These are phyloP conservation scores for Chloroclystis v-ata DNA, from an alignment of 2,888 invertebrate genomes.

Conservation along the genomic window DNA sequence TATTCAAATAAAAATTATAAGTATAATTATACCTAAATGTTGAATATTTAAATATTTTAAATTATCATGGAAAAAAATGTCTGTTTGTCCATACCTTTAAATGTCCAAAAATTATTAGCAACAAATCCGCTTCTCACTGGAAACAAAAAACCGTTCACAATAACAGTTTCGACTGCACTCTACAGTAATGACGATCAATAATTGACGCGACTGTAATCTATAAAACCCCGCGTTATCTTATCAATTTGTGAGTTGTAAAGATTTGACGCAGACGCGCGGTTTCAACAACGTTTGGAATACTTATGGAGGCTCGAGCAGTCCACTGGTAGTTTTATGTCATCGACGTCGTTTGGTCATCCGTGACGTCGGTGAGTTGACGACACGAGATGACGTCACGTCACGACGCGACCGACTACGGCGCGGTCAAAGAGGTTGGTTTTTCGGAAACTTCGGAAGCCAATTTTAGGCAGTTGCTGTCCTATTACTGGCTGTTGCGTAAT, in stretches of 20 bases:
- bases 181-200: conserved; percentile 17
- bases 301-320: conserved; percentile 49
- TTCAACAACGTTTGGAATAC: conserved; percentile 44
- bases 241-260: conserved; percentile 56
- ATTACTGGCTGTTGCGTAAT: conserved; percentile 17
- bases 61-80: background rate
- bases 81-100: conserved; percentile 15
- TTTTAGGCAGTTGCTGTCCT: conserved; percentile 5
- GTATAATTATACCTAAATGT: too few relatives aligned
- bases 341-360: conserved; percentile 27
- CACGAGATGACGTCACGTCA: conserved; percentile 26
- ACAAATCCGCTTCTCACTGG: conserved; percentile 19
- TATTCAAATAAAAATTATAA: too few relatives aligned
- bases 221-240: conserved; percentile 47
- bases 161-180: conserved; percentile 18
- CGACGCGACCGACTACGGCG: background rate
- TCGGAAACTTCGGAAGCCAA: conserved; percentile 16
- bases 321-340: conserved; percentile 38
- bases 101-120: conserved; percentile 14
- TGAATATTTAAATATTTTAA: too few relatives aligned
- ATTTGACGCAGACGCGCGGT: conserved; percentile 25
- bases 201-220: conserved; percentile 10
- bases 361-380: conserved; percentile 32
- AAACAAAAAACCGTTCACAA: conserved; percentile 21
- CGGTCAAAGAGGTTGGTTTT: conserved; percentile 9